Percentiles rank a stretch among this genome's conserved stretches.
These are phyloP conservation scores for Nannospalax galili DNA, from an alignment of 2,113 vertebrate species.

Conservation along the genomic window DNA sequence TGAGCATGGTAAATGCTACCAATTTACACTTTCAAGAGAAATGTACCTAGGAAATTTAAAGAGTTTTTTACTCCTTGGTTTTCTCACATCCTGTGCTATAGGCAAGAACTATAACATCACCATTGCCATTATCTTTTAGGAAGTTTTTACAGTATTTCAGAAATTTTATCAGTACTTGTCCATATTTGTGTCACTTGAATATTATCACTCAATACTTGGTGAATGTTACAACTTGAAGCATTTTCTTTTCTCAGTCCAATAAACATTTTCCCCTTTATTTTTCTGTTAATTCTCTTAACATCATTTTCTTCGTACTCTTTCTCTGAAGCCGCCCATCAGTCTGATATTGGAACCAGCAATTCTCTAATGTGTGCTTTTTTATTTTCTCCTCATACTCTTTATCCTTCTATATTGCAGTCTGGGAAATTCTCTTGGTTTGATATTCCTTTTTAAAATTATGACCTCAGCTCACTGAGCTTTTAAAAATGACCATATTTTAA, in stretches of 20 bases:
- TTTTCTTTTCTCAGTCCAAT: background rate
- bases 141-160: slow-evolving; percentile 17
- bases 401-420: background rate
- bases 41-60: background rate
- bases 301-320: background rate
- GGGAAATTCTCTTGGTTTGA: background rate
- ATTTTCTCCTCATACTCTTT: slow-evolving; percentile 6
- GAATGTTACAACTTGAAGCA: background rate
- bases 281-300: background rate
- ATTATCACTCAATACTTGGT: background rate
- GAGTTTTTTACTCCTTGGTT: background rate
- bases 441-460: slow-evolving; percentile 11
- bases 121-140: background rate
- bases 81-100: background rate
- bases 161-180: slow-evolving; percentile 10
- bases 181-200: background rate
- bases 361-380: background rate
- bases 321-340: background rate
- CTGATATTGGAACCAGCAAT: background rate
- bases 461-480: background rate
- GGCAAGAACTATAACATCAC: background rate
- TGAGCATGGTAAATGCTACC: background rate
- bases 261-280: slow-evolving; percentile 36
- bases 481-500: background rate
- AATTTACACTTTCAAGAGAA: background rate